Evolutionary conservation across 1,140 invertebrate genomes (phyloP).

Genomic region (Diachasma alloeum): DNA sequence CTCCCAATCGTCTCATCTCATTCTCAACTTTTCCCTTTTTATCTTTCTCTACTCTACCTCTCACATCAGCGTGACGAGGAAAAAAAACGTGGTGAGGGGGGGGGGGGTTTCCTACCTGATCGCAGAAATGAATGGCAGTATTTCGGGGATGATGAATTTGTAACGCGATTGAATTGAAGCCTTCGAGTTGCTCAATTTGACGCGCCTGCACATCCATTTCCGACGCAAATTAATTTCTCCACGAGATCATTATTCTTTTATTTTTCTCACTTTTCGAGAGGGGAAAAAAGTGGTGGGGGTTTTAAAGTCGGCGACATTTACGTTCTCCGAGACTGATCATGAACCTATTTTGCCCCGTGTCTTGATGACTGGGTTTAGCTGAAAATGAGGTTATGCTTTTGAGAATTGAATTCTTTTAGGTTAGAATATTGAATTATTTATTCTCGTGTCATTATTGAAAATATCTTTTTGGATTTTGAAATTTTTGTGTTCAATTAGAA

Average conservation of each 20-base stretch:
- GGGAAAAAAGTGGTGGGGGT: too few species aligned
- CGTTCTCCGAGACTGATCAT: too few species aligned
- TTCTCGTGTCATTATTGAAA: too few species aligned
- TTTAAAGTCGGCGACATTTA: too few species aligned
- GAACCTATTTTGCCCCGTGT: too few species aligned
- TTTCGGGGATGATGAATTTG: slow-evolving; percentile 53
- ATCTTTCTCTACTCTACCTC: background rate
- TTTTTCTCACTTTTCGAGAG: too few species aligned
- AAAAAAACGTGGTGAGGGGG: background rate
- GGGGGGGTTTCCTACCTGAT: slow-evolving; percentile 16
- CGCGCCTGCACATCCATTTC: slow-evolving; percentile 5
- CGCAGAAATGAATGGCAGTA: slow-evolving; percentile 51
- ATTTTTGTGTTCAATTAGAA: too few species aligned
- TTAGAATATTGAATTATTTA: too few species aligned
- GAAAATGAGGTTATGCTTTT: too few species aligned
- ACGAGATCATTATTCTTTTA: background rate
- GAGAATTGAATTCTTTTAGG: too few species aligned
- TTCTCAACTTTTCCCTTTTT: slow-evolving; percentile 32
- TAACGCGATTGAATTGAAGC: slow-evolving; percentile 40
- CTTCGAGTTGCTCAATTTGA: slow-evolving; percentile 1
- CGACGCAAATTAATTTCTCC: slow-evolving; percentile 2
- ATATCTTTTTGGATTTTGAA: too few species aligned
- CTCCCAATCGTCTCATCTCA: slow-evolving; percentile 24
- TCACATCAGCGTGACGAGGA: slow-evolving; percentile 2
- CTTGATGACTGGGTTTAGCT: too few species aligned